Percentiles rank a stretch among this genome's conserved stretches.
Evolutionary conservation across 2,888 invertebrate species (phyloP).

Genomic region (Ennomos erosarius): DNA sequence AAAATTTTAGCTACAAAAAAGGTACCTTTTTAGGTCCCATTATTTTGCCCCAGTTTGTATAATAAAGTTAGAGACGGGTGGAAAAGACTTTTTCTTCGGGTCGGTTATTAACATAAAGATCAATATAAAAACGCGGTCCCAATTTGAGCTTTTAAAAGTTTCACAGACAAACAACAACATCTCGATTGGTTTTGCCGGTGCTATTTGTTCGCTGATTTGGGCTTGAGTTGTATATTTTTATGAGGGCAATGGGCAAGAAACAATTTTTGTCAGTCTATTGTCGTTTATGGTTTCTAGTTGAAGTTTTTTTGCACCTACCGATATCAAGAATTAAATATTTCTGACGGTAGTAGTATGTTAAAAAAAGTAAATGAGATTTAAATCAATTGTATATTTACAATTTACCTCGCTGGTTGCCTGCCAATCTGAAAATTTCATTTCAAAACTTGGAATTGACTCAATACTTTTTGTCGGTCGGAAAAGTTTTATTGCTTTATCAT

Average conservation of each 20-base stretch:
- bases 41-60: constrained; percentile 2
- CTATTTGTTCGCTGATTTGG: no score
- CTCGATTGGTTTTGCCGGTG: constrained; percentile 56
- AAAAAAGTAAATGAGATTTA: no score
- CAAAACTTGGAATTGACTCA: constrained; percentile 37
- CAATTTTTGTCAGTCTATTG: no score
- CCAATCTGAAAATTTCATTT: constrained; percentile 38
- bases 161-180: constrained; percentile 52
- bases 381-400: constrained; percentile 23
- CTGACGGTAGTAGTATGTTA: no score
- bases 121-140: constrained; percentile 23
- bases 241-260: no score
- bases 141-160: constrained; percentile 42
- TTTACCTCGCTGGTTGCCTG: constrained; percentile 15
- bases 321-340: no score
- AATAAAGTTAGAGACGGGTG: neutral
- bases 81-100: constrained; percentile 13
- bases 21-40: no score
- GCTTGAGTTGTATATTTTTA: no score
- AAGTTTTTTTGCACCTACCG: no score
- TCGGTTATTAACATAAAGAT: constrained; percentile 21
- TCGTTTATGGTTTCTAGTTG: no score
- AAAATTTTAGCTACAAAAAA: no score
- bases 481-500: constrained; percentile 31
- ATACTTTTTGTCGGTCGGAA: constrained; percentile 30